phyloP scores from a whole-genome alignment of 2,888 invertebrate genomes.

The Harpalus rubripes region DNA sequence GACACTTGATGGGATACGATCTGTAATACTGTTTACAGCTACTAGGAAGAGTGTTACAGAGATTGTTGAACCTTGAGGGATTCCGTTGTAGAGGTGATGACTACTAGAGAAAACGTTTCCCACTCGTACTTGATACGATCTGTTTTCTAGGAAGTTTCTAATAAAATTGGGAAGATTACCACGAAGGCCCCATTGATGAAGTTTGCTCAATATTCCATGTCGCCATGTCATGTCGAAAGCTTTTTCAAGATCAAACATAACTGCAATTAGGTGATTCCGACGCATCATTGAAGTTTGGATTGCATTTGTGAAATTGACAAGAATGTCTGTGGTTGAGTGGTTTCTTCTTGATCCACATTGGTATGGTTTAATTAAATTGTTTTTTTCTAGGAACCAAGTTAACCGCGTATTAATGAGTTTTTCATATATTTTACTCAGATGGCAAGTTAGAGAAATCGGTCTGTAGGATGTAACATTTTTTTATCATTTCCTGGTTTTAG shows the following conservation, averaged over 20 bases:
- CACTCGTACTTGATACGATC: too few relatives aligned
- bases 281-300: conserved; percentile 3
- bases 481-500: not conserved
- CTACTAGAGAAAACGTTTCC: too few relatives aligned
- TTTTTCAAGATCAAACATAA: conserved; percentile 7
- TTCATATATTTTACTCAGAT: conserved; percentile 13
- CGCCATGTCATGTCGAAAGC: conserved; percentile 13
- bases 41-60: too few relatives aligned
- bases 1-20: too few relatives aligned
- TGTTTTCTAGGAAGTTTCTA: too few relatives aligned
- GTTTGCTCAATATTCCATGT: not conserved
- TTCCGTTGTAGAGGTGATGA: too few relatives aligned
- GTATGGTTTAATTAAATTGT: not conserved
- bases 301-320: conserved; percentile 8
- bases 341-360: not conserved
- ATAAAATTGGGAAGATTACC: too few relatives aligned
- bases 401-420: not conserved
- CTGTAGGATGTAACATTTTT: conserved; percentile 1
- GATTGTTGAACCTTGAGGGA: too few relatives aligned
- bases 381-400: not conserved
- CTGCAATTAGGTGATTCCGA: not conserved
- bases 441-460: conserved; percentile 6
- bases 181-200: too few relatives aligned
- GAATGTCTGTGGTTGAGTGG: not conserved
- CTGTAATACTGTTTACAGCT: too few relatives aligned